phyloP scores from a whole-genome alignment of 2,888 invertebrate genomes.

The Oasisia sp. region DNA sequence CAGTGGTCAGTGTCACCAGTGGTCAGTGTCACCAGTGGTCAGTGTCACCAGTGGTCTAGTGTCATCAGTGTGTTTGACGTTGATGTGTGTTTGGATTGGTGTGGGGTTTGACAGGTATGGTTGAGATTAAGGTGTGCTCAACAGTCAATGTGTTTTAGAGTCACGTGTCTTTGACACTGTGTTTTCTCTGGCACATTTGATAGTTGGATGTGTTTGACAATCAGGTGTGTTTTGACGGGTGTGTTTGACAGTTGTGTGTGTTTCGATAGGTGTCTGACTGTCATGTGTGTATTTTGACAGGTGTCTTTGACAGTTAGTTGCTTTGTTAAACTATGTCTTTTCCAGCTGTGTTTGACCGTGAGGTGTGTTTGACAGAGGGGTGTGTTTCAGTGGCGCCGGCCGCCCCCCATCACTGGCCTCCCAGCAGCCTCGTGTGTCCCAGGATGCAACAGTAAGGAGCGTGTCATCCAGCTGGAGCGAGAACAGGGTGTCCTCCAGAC shows the following conservation, averaged over 20 bases:
- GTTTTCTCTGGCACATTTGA: too few species aligned
- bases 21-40: background rate
- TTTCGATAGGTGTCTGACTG: background rate
- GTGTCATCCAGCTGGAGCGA: slow-evolving; percentile 85
- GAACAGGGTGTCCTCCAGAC: slow-evolving; percentile 81
- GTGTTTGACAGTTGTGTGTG: slow-evolving; percentile 60
- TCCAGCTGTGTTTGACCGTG: background rate
- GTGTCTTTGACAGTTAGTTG: background rate
- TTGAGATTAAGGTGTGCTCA: too few species aligned
- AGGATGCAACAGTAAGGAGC: slow-evolving; percentile 81
- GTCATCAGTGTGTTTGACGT: background rate
- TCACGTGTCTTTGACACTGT: background rate
- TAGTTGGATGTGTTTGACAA: background rate
- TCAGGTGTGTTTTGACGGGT: slow-evolving; percentile 19
- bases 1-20: background rate
- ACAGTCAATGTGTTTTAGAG: background rate
- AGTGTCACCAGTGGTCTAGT: background rate
- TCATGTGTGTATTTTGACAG: background rate
- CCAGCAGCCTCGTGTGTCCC: slow-evolving; percentile 57
- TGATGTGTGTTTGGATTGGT: background rate
- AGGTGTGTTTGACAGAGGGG: background rate
- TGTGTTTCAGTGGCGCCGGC: slow-evolving; percentile 74
- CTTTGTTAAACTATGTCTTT: background rate
- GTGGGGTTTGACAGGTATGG: background rate
- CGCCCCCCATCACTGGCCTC: slow-evolving; percentile 74